Evolutionary conservation across 2,888 invertebrate species (phyloP), one percentile per base, ranked within the genome.

Genomic region (Cryptocephalus primarius): DNA sequence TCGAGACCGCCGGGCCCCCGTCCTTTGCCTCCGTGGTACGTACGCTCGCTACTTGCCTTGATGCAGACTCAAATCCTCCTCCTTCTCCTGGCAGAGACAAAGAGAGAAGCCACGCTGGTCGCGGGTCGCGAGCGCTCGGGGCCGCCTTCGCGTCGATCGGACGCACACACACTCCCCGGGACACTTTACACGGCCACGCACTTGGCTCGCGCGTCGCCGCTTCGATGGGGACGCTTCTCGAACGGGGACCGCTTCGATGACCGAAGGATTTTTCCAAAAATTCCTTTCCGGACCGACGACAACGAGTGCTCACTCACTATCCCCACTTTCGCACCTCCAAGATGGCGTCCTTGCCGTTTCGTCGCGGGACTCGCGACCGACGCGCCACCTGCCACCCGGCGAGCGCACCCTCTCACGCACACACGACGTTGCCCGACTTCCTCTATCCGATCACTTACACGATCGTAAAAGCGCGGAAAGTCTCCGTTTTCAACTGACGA

Each of bases 71-170:
- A 22, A 22, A 22, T 22, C 22, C 22, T 22, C 22, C 22, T 22
- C 22, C 58, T 59, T 63, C 62, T 58, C 53, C 59, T 63, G 64
- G 63, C 63, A 67, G 70, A 68, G 70, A 70, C 69, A 70, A 70
- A 71, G 70, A 66, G 66, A 68, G 67, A 59, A 69, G 70, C 71
- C 70, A 71, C 71, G 71, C 70, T 71, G 70, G 60, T 22, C 22
- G 22, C 22, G 22, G 22, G 22, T 22, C 22, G 22, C 22, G 22
- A 22, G 22, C 22, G 22, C 22, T 22, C 22, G 22, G 22, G 22
- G 22, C 22, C 22, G 22, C 22, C 22, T 22, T 22, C 22, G 22
- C 22, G 22, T 22, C 22, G 22, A 22, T 22, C 22, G 22, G 22
- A 22, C 22, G 22, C 22, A 22, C 22, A 22, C 22, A 22, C 2